Evolutionary conservation across 2,113 vertebrate genomes (phyloP), one percentile per base, ranked within the genome.

Genomic region (Psophia crepitans): DNA sequence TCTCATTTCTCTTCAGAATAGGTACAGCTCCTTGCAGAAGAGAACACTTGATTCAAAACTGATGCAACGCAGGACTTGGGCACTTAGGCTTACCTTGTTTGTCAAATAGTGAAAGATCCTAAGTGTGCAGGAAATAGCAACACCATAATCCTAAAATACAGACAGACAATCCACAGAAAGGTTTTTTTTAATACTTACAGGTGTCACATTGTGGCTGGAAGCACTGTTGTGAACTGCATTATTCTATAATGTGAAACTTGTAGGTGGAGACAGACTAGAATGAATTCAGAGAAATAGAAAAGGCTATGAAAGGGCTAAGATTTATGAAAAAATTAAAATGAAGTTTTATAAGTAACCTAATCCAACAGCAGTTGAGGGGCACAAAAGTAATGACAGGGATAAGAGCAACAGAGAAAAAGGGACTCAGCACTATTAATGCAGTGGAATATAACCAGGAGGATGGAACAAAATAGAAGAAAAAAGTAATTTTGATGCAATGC

Each of bases 1-100:
- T 51, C 56, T 94, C 27, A 75, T 93, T 97, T 96, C 93, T 81
- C 71, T 92, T 84, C 78, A 77, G 95, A 88, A 77, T 26, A 84
- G 75, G 86, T 46, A 14, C 80, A 90, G 71, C 43, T 69, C 78
- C 61, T 68, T 70, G 19, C 2, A 4, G 76, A 54, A 20, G 49
- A 60, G 79, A 87, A 24, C 18, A 15, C 12, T 92, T 80, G 83
- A 44, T 77, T 75, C 58, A 44, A 78, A 95, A 65, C 15, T 51
- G 64, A 33, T 80, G 23, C 18, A 64, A n/a, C 2, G 3, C 60
- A 77, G 48, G 43, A 22, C 8, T 43, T 11, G 27, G 27, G 22
- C 54, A 65, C 41, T 82, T 46, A 56, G 27, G 8, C 7, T 89
- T 73, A 6, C 6, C 11, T 0, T 9, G 8, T 58, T 78, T 60